These are phyloP conservation scores for Autographa pulchrina DNA, from an alignment of 2,888 invertebrate species.

Conservation along the genomic window DNA sequence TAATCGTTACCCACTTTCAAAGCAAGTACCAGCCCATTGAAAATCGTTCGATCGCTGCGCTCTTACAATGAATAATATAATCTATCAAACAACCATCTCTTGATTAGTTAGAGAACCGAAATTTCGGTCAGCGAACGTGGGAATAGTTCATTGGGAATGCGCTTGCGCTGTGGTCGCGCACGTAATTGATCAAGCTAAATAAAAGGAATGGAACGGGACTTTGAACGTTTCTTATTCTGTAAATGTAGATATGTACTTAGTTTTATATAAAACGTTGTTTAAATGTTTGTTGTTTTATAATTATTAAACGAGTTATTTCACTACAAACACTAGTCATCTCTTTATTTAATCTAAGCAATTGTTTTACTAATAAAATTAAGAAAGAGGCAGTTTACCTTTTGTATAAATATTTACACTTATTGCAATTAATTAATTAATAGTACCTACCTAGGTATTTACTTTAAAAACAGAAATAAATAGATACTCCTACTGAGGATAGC, in stretches of 20 bases:
- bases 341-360: no score
- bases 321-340: no score
- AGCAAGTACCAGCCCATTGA: slow-evolving; percentile 67
- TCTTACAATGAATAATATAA: slow-evolving; percentile 81
- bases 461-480: no score
- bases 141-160: slow-evolving; percentile 65
- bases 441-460: no score
- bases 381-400: no score
- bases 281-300: neutral
- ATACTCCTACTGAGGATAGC: no score
- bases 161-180: slow-evolving; percentile 41
- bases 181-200: slow-evolving; percentile 57
- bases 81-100: slow-evolving; percentile 84
- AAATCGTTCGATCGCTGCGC: slow-evolving; percentile 69
- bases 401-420: no score
- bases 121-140: slow-evolving; percentile 78
- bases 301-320: no score
- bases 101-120: slow-evolving; percentile 73
- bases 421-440: no score
- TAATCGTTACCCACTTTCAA: slow-evolving; percentile 62
- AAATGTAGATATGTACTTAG: neutral
- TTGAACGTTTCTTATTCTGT: slow-evolving; percentile 28
- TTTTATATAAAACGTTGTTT: neutral
- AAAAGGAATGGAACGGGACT: slow-evolving; percentile 39
- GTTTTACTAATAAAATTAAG: no score